Conservation (phyloP, 92 coral and sea anemone species). For the Porites rus region DNA sequence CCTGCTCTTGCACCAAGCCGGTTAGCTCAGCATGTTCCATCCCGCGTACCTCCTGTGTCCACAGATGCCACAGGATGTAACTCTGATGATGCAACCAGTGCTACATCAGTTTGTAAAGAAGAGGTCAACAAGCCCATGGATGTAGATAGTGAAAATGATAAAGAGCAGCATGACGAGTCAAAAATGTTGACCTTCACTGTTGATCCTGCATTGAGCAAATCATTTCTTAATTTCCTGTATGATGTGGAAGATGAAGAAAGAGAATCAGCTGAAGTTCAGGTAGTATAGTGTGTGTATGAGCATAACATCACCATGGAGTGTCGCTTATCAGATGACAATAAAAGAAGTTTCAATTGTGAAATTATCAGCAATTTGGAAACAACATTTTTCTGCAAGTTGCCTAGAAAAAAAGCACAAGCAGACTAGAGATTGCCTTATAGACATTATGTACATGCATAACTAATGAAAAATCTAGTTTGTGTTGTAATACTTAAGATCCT, state of each 20-base stretch:
- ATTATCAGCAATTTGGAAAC: too few species aligned
- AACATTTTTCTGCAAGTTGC: too few species aligned
- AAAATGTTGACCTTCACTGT: neutral
- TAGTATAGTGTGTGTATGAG: neutral
- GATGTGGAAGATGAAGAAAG: constrained; percentile 56
- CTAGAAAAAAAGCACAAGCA: too few species aligned
- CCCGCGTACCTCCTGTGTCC: neutral
- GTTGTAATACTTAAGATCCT: too few species aligned
- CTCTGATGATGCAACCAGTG: neutral
- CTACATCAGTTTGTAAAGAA: neutral
- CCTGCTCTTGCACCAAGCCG: constrained; percentile 98
- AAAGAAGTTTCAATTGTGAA: too few species aligned
- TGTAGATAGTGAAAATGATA: neutral
- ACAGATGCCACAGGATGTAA: neutral
- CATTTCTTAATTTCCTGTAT: constrained; percentile 77
- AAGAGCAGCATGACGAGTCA: neutral
- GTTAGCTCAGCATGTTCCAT: constrained; percentile 64
- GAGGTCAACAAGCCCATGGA: constrained; percentile 8
- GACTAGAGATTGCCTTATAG: too few species aligned
- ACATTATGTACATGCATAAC: too few species aligned
- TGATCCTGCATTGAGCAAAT: constrained; percentile 69
- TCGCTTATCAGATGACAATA: too few species aligned
- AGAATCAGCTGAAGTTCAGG: constrained; percentile 31
- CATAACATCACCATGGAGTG: too few species aligned
- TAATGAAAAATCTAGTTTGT: too few species aligned